Conservation (phyloP, 2,797 vertebrate species). For the Neomorphus geoffroyi region DNA sequence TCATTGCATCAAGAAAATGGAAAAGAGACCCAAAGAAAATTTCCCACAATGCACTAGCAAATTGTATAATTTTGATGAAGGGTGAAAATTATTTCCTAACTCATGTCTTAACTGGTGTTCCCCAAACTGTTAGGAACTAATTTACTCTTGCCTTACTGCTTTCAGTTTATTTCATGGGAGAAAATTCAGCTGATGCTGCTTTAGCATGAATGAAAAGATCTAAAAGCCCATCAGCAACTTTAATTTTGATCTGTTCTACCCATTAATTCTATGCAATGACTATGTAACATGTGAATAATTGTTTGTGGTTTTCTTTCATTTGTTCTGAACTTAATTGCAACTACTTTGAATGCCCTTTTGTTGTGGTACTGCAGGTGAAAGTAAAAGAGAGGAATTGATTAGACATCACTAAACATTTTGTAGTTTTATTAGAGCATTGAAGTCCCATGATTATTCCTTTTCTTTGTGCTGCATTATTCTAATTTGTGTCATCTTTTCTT, state of each 20-base stretch:
- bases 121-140: not conserved
- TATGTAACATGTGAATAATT: not conserved
- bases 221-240: not conserved
- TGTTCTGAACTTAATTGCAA: not conserved
- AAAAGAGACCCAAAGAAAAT: not conserved
- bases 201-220: not conserved
- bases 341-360: not conserved
- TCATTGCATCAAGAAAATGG: not conserved
- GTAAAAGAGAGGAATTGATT: not conserved
- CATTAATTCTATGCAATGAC: not conserved
- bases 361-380: not conserved
- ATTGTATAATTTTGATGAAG: not conserved
- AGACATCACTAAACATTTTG: not conserved
- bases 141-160: not conserved
- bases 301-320: not conserved
- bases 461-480: not conserved
- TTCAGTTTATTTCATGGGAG: not conserved
- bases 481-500: not conserved
- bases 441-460: not conserved
- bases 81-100: not conserved
- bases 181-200: not conserved
- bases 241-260: conserved; percentile 24
- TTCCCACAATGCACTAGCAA: not conserved
- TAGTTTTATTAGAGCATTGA: not conserved
- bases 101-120: not conserved